Evolutionary conservation across 2,888 invertebrate genomes (phyloP).

Genomic region (Drosophila kanekoi): DNA sequence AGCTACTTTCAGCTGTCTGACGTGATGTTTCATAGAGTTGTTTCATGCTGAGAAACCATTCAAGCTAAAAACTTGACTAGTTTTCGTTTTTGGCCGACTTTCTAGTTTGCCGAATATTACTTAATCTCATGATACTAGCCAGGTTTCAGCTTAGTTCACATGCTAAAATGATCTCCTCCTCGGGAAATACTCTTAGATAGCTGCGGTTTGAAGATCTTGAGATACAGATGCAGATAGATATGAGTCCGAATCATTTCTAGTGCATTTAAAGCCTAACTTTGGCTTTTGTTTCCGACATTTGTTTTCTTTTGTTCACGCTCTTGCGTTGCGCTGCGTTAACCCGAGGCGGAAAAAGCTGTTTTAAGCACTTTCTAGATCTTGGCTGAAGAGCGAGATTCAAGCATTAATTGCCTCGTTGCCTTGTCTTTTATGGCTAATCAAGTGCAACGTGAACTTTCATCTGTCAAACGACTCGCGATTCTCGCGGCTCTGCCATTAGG

Average conservation of each 20-base stretch:
- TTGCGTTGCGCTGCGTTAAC: background rate
- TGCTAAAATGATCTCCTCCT: too few relatives aligned
- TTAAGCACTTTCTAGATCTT: constrained; percentile 25
- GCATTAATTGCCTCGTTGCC: constrained; percentile 27
- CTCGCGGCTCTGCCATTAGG: constrained; percentile 57
- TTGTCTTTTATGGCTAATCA: constrained; percentile 48
- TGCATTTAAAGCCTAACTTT: background rate
- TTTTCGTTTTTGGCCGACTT: background rate
- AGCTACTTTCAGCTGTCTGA: background rate
- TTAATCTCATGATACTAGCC: too few relatives aligned
- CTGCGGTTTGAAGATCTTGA: too few relatives aligned
- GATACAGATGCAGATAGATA: too few relatives aligned
- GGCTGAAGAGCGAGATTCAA: constrained; percentile 3
- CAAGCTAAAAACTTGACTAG: background rate
- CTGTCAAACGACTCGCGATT: constrained; percentile 38
- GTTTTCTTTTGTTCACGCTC: background rate
- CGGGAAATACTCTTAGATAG: too few relatives aligned
- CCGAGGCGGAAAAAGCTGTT: background rate
- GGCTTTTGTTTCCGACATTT: background rate
- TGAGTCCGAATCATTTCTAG: too few relatives aligned
- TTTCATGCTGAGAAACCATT: background rate
- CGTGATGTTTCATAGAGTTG: background rate
- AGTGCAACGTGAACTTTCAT: constrained; percentile 59
- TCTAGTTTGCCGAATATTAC: too few relatives aligned
- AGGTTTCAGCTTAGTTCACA: too few relatives aligned